phyloP scores from a whole-genome alignment of 2,113 vertebrate genomes.

The Macroglossus sobrinus region DNA sequence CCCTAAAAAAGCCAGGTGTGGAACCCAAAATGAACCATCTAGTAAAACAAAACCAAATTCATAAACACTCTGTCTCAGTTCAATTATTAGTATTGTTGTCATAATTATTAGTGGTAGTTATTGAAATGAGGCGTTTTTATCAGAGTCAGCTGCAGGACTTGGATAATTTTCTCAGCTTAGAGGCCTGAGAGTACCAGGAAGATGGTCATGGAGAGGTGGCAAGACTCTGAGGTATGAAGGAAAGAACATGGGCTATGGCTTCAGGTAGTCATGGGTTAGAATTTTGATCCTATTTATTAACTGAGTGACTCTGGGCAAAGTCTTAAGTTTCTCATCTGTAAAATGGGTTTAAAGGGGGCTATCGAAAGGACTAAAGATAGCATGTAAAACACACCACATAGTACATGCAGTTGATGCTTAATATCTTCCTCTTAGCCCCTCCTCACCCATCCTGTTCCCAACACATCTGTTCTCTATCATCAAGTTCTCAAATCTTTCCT shows the following conservation, averaged over 20 bases:
- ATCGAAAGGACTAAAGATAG: background rate
- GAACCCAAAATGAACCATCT: background rate
- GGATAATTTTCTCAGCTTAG: background rate
- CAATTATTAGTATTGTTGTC: background rate
- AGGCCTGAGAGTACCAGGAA: background rate
- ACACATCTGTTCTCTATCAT: background rate
- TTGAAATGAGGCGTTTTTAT: background rate
- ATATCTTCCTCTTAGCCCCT: background rate
- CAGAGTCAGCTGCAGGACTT: background rate
- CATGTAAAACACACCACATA: background rate
- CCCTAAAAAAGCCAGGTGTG: background rate
- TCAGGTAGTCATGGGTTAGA: background rate
- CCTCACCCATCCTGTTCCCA: background rate
- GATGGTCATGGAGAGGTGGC: fast-evolving
- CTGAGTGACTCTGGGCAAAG: background rate
- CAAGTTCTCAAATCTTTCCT: background rate
- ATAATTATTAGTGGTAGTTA: background rate
- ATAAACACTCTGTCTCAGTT: background rate
- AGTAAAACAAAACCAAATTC: background rate
- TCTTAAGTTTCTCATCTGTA: background rate
- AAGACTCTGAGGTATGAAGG: background rate
- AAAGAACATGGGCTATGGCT: background rate
- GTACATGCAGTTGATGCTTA: background rate
- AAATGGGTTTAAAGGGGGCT: background rate
- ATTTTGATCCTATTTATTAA: background rate